Evolutionary conservation across 2,888 invertebrate genomes (phyloP).

Genomic region (Caenorhabditis sp.): DNA sequence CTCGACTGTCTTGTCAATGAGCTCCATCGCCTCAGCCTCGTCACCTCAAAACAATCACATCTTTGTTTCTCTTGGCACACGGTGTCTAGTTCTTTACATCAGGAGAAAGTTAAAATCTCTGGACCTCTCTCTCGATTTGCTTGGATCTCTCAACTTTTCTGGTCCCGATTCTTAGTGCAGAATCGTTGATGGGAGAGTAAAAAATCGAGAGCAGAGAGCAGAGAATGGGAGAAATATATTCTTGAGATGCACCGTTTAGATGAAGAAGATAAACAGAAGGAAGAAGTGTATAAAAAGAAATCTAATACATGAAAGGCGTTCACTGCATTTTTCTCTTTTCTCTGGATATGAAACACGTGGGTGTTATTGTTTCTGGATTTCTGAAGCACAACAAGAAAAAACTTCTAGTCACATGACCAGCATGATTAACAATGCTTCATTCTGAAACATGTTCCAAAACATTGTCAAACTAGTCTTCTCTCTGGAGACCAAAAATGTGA

Average conservation of each 20-base stretch:
- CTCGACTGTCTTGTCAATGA: constrained; percentile 80
- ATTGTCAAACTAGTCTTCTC: constrained; percentile 29
- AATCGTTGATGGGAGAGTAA: constrained; percentile 44
- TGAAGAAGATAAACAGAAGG: constrained; percentile 44
- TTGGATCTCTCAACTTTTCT: constrained; percentile 44
- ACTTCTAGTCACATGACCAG: constrained; percentile 8
- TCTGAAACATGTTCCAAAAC: constrained; percentile 19
- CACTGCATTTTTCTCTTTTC: background rate
- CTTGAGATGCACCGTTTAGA: constrained; percentile 23
- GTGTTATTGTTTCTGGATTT: constrained; percentile 19
- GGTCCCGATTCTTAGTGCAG: constrained; percentile 41
- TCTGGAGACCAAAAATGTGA: constrained; percentile 28
- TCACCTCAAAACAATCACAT: constrained; percentile 66
- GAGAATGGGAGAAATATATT: constrained; percentile 11
- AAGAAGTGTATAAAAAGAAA: constrained; percentile 23
- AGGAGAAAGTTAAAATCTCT: constrained; percentile 41
- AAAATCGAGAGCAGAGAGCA: constrained; percentile 26
- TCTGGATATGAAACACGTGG: constrained; percentile 24
- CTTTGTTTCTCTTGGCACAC: constrained; percentile 41
- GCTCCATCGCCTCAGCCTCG: constrained; percentile 72
- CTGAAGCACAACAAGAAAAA: background rate
- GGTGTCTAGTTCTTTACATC: constrained; percentile 54
- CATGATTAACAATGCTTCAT: constrained; percentile 21
- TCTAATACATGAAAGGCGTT: constrained; percentile 2
- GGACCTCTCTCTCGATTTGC: constrained; percentile 25